A percentile compares a stretch with the other conserved stretches of the same genome.
phyloP scores from a whole-genome alignment of 2,888 invertebrate genomes.

The Podabrus alpinus region DNA sequence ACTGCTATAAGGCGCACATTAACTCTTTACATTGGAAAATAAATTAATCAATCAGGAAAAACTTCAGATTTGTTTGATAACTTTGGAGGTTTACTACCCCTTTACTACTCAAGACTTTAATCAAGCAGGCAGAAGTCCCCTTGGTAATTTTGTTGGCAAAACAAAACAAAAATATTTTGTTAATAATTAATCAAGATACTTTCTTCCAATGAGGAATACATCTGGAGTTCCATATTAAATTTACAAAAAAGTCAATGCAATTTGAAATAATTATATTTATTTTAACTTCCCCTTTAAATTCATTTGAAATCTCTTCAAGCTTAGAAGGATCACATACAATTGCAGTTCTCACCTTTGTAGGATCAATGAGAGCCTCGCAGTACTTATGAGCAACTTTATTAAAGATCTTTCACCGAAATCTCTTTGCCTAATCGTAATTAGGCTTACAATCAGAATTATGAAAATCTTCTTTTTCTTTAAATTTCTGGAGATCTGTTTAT shows the following conservation, averaged over 20 bases:
- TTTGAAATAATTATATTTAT: background rate
- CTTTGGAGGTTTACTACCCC: too few species aligned
- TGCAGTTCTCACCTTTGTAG: constrained; percentile 65
- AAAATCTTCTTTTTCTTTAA: too few species aligned
- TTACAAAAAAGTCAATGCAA: constrained; percentile 54
- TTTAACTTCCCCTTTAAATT: constrained; percentile 60
- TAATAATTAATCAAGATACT: constrained; percentile 58
- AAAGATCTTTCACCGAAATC: constrained; percentile 67
- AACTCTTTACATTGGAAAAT: too few species aligned
- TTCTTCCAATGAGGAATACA: constrained; percentile 66
- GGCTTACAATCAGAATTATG: too few species aligned
- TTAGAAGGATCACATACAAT: constrained; percentile 80
- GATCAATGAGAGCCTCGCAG: constrained; percentile 69
- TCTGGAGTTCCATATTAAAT: constrained; percentile 61
- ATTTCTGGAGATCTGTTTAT: too few species aligned
- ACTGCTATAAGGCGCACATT: too few species aligned
- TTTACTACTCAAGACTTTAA: too few species aligned
- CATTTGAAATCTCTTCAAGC: constrained; percentile 66
- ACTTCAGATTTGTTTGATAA: too few species aligned
- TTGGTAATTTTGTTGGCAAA: too few species aligned
- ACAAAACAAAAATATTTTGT: too few species aligned
- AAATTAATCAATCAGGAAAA: too few species aligned
- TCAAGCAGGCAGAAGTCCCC: too few species aligned
- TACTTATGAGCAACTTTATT: constrained; percentile 72
- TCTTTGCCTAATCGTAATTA: constrained; percentile 68